Percentiles rank a stretch among this genome's conserved stretches.
phyloP scores from a whole-genome alignment of 2,113 vertebrate genomes.

The Rhinoderma darwinii region DNA sequence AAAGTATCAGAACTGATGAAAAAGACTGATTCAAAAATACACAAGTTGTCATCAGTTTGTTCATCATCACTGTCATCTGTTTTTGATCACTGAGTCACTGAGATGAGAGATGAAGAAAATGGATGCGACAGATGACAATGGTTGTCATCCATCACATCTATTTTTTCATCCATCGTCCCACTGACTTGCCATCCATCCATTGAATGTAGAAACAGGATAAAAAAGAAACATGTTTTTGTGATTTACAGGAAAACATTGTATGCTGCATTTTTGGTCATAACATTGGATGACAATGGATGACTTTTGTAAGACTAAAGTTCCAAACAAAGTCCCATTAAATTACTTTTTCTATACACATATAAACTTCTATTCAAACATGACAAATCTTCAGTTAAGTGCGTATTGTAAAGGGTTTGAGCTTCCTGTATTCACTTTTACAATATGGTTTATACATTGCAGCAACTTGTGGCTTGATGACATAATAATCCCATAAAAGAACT shows the following conservation, averaged over 20 bases:
- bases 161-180: background rate
- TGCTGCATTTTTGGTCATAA: background rate
- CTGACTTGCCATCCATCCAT: background rate
- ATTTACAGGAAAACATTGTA: background rate
- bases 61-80: slow-evolving; percentile 1
- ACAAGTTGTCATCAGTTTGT: background rate
- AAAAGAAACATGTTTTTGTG: background rate
- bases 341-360: too few relatives aligned
- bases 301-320: background rate
- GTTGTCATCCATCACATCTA: background rate
- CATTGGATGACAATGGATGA: background rate
- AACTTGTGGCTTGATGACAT: too few relatives aligned
- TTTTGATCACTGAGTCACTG: background rate
- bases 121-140: background rate
- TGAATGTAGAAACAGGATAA: background rate
- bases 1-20: background rate
- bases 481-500: too few relatives aligned
- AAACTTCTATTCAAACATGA: too few relatives aligned
- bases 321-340: background rate
- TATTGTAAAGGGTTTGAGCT: too few relatives aligned
- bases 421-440: too few relatives aligned
- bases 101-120: background rate
- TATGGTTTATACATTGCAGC: too few relatives aligned
- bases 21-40: background rate
- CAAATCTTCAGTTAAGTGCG: too few relatives aligned